These are phyloP conservation scores for Bradypodion ventrale DNA, from an alignment of 2,797 vertebrate species.

Conservation along the genomic window DNA sequence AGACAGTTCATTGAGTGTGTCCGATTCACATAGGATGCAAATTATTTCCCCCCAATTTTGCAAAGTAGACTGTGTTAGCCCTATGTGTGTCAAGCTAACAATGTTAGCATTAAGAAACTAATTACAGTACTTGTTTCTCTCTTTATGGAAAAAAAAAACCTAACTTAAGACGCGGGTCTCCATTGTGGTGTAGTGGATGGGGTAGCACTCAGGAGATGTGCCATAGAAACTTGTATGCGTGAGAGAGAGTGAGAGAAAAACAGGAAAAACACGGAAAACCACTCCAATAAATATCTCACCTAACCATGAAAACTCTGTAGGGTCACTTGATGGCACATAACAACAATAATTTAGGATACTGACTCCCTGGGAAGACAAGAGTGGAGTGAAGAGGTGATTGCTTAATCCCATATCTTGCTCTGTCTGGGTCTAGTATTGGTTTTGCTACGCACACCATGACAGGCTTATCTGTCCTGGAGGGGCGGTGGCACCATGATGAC, in stretches of 20 bases:
- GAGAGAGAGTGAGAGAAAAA: no score
- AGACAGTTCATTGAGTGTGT: neutral
- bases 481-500: neutral
- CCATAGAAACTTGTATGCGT: no score
- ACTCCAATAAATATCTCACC: no score
- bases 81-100: neutral
- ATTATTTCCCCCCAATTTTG: neutral
- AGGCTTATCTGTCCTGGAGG: neutral
- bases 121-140: neutral
- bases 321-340: no score
- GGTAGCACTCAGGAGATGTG: no score
- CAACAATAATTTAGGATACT: no score
- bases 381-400: neutral
- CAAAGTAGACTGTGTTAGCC: neutral
- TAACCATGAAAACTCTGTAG: no score
- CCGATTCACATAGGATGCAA: neutral
- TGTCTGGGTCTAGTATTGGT: neutral
- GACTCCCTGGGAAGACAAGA: neutral
- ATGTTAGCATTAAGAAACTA: neutral
- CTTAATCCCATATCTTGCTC: neutral
- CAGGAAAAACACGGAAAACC: no score
- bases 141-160: neutral
- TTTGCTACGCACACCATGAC: neutral
- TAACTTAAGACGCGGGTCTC: constrained; percentile 4
- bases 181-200: no score